These are phyloP conservation scores for Pseudochirops cupreus DNA, from an alignment of 2,797 vertebrate genomes.

Conservation along the genomic window DNA sequence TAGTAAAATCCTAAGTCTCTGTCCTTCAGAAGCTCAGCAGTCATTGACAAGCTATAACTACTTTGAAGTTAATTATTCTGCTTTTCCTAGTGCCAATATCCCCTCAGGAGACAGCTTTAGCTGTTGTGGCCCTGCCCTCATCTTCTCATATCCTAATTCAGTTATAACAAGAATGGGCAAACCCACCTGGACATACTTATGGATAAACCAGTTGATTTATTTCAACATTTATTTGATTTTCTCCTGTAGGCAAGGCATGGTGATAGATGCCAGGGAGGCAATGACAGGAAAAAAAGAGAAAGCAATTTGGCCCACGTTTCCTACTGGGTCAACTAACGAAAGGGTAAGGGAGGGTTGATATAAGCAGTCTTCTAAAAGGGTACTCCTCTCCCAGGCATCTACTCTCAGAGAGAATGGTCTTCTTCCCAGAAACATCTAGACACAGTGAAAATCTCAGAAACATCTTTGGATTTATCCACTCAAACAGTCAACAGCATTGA, in stretches of 20 bases:
- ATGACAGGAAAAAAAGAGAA: not conserved
- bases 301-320: not conserved
- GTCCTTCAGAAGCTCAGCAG: not conserved
- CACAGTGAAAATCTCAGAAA: not conserved
- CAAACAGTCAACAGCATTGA: not conserved
- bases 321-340: not conserved
- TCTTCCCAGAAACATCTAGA: not conserved
- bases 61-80: not conserved
- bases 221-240: not conserved
- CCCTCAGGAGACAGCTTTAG: not conserved
- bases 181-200: not conserved
- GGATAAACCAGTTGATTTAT: not conserved
- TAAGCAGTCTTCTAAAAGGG: not conserved
- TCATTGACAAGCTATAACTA: not conserved
- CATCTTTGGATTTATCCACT: not conserved
- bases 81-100: not conserved
- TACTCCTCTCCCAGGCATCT: not conserved
- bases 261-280: not conserved
- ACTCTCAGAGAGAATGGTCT: not conserved
- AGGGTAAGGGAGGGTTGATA: not conserved
- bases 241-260: not conserved
- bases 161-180: not conserved
- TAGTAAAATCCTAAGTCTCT: not conserved
- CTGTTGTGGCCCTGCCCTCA: not conserved
- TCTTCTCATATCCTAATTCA: conserved; percentile 17